These are phyloP conservation scores for Cartodere bifasciata DNA, from an alignment of 2,888 invertebrate genomes.

Conservation along the genomic window DNA sequence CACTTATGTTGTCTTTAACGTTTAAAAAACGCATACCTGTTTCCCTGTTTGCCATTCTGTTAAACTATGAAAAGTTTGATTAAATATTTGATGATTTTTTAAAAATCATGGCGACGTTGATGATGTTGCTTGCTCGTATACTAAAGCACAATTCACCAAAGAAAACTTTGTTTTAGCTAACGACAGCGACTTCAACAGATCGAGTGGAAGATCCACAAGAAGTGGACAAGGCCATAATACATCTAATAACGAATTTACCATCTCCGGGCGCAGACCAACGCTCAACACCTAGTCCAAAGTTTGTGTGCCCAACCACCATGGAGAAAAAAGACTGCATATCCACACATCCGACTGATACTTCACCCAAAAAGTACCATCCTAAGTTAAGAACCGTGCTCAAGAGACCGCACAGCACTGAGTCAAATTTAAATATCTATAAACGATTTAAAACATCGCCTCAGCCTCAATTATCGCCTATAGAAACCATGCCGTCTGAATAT, in stretches of 20 bases:
- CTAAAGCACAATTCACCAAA: no score
- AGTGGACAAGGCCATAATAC: slow-evolving; percentile 58
- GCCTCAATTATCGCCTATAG: slow-evolving; percentile 14
- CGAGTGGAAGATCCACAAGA: slow-evolving; percentile 58
- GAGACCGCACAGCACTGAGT: slow-evolving; percentile 24
- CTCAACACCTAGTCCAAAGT: slow-evolving; percentile 20
- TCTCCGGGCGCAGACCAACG: slow-evolving; percentile 28
- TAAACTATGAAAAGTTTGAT: no score
- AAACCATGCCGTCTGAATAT: slow-evolving; percentile 11
- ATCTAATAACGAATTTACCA: slow-evolving; percentile 46
- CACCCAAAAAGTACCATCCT: slow-evolving; percentile 19
- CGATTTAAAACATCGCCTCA: slow-evolving; percentile 21
- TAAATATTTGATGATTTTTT: no score
- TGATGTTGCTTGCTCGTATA: no score
- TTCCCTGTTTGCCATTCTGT: no score
- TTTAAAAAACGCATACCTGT: no score
- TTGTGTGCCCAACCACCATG: slow-evolving; percentile 11
- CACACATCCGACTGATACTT: slow-evolving; percentile 16
- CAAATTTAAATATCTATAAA: slow-evolving; percentile 21
- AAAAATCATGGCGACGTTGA: no score
- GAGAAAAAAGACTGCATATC: slow-evolving; percentile 30
- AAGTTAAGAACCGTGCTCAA: slow-evolving; percentile 23
- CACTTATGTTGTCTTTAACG: no score
- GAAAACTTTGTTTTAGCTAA: no score
- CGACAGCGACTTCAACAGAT: slow-evolving; percentile 21